Base-by-base conservation (phyloP, 2,888 invertebrate species). In the Pristionchus fissidentatus region DNA sequence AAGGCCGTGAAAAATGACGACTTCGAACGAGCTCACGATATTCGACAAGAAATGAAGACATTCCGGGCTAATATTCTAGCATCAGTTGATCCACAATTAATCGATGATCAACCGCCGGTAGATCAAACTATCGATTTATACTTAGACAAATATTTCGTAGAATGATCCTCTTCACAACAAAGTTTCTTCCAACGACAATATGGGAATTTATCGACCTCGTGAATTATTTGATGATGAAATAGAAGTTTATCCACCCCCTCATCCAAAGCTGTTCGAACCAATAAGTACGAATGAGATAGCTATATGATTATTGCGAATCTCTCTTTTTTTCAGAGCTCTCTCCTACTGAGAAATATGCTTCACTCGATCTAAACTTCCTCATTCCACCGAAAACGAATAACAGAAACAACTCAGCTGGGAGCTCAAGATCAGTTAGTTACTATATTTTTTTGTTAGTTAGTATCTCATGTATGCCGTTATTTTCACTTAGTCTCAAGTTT, bases 1-100 rank as follows among this genome's bases (percentile, higher is more conserved):
- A n/a, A 83, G 83, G 83, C 83, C 26, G 55, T 83, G 8, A 49
- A 73, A 49, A 43, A 66, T 38, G 83, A 87, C 22, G 90, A 91
- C 73, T 91, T 88, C 84, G 88, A 90, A 55, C 85, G 88, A 46
- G 91, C 91, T 1, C 85, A 88, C 19, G 89, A 88, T 35, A 41
- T 90, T 22, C 84, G 84, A 66, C 87, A 88, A 73, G 90, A 90
- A 73, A 90, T 90, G 60, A 87, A 87, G 26, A 84, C 88, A 2
- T 85, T 91, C 1, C 84, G 89, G 3, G 85, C 87, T 2, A 87
- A 87, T 60, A 83, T 88, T 41, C 62, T 89, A 0, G 84, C 87
- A 3, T 85, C 86, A 0, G 83, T 89, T 43, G 88, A 89, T 60
- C 83, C 86, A 15, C 52, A 70, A 79, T 83, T 89, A 0, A 83